Percentiles rank a stretch among this genome's conserved stretches.
These are phyloP conservation scores for Brachyrhaphis roseni DNA, from an alignment of 2,797 vertebrate species.

Conservation along the genomic window DNA sequence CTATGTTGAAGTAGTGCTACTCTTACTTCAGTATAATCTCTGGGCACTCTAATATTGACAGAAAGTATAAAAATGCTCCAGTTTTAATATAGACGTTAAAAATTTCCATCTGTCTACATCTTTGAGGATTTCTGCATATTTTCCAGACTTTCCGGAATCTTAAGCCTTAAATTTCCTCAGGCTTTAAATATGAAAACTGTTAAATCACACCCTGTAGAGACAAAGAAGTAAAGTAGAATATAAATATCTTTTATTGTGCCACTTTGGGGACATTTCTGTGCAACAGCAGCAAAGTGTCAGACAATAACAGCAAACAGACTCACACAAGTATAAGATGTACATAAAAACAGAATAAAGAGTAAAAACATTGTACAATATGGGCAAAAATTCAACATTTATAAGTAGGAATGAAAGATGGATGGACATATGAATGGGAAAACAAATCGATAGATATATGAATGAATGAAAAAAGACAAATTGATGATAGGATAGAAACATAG, in stretches of 20 bases:
- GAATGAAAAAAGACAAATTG: background rate
- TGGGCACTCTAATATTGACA: no score
- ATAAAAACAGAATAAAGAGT: no score
- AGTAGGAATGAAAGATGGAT: background rate
- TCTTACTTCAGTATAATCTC: no score
- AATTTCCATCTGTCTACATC: background rate
- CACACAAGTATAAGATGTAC: no score
- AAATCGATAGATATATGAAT: background rate
- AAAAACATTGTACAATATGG: no score
- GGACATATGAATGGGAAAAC: background rate
- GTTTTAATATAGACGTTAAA: background rate
- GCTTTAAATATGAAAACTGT: background rate
- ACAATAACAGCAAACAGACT: no score
- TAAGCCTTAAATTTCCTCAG: background rate
- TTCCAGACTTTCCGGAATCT: background rate
- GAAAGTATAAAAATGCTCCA: background rate
- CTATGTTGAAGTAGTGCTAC: no score
- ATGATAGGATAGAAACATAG: background rate
- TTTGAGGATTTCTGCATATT: background rate
- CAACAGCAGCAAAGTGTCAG: no score
- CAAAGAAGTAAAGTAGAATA: background rate
- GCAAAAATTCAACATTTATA: background rate
- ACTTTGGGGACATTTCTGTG: no score
- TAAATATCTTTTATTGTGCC: no score
- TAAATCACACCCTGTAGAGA: background rate